Conservation (phyloP, 2,888 invertebrate genomes). For the Lochmaea crataegi region DNA sequence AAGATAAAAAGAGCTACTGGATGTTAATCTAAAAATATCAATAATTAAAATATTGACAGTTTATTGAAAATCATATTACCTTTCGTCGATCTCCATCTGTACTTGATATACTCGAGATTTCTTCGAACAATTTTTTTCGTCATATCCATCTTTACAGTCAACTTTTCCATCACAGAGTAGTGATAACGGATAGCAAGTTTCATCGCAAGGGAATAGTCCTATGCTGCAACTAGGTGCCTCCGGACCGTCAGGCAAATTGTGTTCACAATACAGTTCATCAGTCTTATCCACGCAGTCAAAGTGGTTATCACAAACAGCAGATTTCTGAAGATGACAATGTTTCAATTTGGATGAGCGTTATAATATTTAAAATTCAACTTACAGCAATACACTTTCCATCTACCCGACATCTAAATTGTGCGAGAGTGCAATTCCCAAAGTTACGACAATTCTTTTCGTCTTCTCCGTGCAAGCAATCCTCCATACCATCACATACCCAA, state of each 20-base stretch:
- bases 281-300: slow-evolving; percentile 71
- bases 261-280: slow-evolving; percentile 66
- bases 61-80: slow-evolving; percentile 12
- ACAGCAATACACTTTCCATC: slow-evolving; percentile 73
- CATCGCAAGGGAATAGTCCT: slow-evolving; percentile 72
- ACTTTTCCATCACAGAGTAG: slow-evolving; percentile 75
- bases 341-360: not conserved
- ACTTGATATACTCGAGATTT: slow-evolving; percentile 65
- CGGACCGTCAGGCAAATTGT: slow-evolving; percentile 59
- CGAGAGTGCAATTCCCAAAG: slow-evolving; percentile 58
- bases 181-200: slow-evolving; percentile 71
- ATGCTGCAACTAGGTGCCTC: slow-evolving; percentile 66
- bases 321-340: slow-evolving; percentile 48
- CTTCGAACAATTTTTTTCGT: slow-evolving; percentile 75
- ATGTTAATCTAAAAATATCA: slow-evolving; percentile 19
- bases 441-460: slow-evolving; percentile 69
- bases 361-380: slow-evolving; percentile 38
- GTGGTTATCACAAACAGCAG: slow-evolving; percentile 67
- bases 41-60: not conserved
- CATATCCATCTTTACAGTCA: slow-evolving; percentile 81
- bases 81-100: slow-evolving; percentile 74
- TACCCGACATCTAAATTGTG: slow-evolving; percentile 71
- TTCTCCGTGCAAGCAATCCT: slow-evolving; percentile 71
- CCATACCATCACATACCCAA: slow-evolving; percentile 73
- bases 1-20: slow-evolving; percentile 25